phyloP scores from a whole-genome alignment of 1,140 invertebrate species.

The Onthophagus taurus region DNA sequence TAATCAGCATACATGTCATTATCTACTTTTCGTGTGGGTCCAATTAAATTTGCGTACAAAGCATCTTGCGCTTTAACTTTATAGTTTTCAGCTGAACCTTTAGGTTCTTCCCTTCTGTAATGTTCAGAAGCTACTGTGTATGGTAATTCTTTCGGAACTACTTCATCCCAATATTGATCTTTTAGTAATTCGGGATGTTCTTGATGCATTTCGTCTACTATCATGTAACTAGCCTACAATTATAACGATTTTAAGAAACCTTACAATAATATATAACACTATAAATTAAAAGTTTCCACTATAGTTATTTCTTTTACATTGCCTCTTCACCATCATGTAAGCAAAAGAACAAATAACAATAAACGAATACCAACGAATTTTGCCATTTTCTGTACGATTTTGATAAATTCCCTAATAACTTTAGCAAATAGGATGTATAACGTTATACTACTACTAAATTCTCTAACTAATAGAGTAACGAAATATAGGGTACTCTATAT shows the following conservation, averaged over 20 bases:
- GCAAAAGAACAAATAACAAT: too few species aligned
- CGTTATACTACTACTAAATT: too few species aligned
- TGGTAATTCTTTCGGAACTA: conserved; percentile 77
- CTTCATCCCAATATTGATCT: conserved; percentile 86
- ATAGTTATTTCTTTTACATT: too few species aligned
- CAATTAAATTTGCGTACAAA: conserved; percentile 63
- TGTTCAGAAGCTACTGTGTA: conserved; percentile 79
- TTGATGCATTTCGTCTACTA: conserved; percentile 85
- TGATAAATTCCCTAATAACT: too few species aligned
- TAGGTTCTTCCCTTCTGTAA: conserved; percentile 67
- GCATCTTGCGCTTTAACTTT: conserved; percentile 75
- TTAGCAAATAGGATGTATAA: too few species aligned
- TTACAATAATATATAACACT: not conserved
- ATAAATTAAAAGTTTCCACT: not conserved
- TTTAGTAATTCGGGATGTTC: conserved; percentile 79
- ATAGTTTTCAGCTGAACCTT: conserved; percentile 74
- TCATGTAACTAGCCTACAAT: conserved; percentile 74
- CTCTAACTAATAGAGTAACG: too few species aligned
- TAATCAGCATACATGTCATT: conserved; percentile 82
- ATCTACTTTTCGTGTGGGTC: conserved; percentile 43
- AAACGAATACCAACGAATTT: too few species aligned
- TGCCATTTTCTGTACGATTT: too few species aligned
- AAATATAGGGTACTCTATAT: too few species aligned
- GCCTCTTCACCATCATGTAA: too few species aligned
- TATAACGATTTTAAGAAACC: not conserved